phyloP scores from a whole-genome alignment of 2,113 vertebrate species.

The Rhynchopsitta pachyrhyncha region DNA sequence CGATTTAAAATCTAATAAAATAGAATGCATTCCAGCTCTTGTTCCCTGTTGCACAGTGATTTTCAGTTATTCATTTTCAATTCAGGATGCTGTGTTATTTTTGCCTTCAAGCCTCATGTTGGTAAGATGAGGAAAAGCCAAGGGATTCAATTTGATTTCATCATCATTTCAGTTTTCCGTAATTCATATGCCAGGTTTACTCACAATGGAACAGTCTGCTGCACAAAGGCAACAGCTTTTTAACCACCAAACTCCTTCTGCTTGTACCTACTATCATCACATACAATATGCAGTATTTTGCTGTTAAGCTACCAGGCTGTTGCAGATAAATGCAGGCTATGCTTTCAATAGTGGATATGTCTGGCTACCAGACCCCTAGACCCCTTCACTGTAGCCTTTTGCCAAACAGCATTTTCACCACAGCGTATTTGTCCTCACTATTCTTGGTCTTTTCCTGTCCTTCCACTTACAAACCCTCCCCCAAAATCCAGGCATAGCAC shows the following conservation, averaged over 20 bases:
- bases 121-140: not conserved
- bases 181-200: not conserved
- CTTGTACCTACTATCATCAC: not conserved
- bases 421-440: not conserved
- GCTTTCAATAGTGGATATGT: not conserved
- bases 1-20: not conserved
- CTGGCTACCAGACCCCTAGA: not conserved
- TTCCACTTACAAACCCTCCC: not conserved
- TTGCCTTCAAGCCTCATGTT: not conserved
- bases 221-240: not conserved
- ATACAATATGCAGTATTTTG: not conserved
- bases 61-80: not conserved
- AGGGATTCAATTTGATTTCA: not conserved
- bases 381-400: not conserved
- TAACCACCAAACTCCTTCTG: not conserved
- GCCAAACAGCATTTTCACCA: not conserved
- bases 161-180: not conserved
- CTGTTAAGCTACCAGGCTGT: not conserved
- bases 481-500: not conserved
- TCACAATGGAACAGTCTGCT: not conserved
- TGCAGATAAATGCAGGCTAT: not conserved
- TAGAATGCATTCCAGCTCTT: not conserved
- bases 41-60: not conserved
- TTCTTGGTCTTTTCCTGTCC: not conserved
- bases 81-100: not conserved